phyloP scores from a whole-genome alignment of 2,113 vertebrate genomes.

The Miniopterus natalensis region DNA sequence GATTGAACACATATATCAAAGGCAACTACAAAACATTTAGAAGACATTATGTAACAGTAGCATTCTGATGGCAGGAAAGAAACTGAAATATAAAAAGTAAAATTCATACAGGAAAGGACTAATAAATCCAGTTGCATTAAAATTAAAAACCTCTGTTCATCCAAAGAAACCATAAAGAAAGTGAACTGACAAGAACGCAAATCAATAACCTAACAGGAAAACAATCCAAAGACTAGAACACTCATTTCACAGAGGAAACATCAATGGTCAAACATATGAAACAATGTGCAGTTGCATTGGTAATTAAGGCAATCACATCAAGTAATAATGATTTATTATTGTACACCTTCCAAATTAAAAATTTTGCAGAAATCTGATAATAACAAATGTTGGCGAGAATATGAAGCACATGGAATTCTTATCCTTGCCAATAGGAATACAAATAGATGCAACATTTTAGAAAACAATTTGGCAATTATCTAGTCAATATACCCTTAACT shows the following conservation, averaged over 20 bases:
- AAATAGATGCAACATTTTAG: background rate
- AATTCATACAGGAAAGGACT: background rate
- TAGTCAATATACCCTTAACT: background rate
- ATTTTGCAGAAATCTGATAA: background rate
- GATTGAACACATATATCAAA: background rate
- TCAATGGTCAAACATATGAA: background rate
- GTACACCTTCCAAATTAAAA: background rate
- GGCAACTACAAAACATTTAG: background rate
- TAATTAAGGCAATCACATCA: background rate
- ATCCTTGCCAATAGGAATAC: background rate
- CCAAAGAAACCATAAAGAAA: background rate
- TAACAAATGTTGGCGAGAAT: background rate
- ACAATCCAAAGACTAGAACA: background rate
- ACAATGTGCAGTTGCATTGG: accelerated
- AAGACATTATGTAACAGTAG: background rate
- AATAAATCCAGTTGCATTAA: background rate
- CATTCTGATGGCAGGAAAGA: background rate
- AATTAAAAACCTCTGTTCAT: conserved; percentile 5
- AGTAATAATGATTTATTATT: background rate
- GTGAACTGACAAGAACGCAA: background rate
- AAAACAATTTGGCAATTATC: background rate
- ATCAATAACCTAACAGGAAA: background rate
- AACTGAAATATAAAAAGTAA: conserved; percentile 7
- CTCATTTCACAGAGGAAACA: background rate
- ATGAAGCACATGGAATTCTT: background rate